A percentile compares a stretch with the other conserved stretches of the same genome.
These are phyloP conservation scores for Cephalopterus ornatus DNA, from an alignment of 2,113 vertebrate species.

Conservation along the genomic window DNA sequence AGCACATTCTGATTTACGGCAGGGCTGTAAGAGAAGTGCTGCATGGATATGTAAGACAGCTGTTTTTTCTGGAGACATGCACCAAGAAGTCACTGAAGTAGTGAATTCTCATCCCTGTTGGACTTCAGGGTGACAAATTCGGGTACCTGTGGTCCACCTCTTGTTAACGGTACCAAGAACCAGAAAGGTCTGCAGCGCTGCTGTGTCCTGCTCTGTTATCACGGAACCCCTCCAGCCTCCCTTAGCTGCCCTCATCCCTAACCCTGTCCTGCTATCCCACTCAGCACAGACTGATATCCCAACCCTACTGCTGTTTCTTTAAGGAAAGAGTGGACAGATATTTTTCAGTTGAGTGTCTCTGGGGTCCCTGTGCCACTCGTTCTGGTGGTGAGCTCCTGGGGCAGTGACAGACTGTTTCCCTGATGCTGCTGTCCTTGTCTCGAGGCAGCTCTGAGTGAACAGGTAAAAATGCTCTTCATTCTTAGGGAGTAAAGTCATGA, in stretches of 20 bases:
- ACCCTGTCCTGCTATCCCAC: rapidly evolving
- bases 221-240: background rate
- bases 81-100: background rate
- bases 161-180: background rate
- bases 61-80: background rate
- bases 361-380: background rate
- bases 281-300: background rate
- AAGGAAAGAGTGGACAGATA: rapidly evolving
- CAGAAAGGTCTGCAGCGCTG: background rate
- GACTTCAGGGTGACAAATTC: background rate
- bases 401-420: background rate
- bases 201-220: background rate
- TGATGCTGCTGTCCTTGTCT: background rate
- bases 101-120: background rate
- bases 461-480: background rate
- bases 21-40: background rate
- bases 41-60: background rate
- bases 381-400: background rate
- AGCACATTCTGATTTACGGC: background rate
- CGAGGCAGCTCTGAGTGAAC: background rate
- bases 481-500: background rate
- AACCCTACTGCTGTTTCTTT: rapidly evolving
- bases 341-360: rapidly evolving
- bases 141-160: rapidly evolving
- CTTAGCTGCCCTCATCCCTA: too few relatives aligned